Base-by-base conservation (phyloP, 2,113 vertebrate genomes). In the Oryzias celebensis region DNA sequence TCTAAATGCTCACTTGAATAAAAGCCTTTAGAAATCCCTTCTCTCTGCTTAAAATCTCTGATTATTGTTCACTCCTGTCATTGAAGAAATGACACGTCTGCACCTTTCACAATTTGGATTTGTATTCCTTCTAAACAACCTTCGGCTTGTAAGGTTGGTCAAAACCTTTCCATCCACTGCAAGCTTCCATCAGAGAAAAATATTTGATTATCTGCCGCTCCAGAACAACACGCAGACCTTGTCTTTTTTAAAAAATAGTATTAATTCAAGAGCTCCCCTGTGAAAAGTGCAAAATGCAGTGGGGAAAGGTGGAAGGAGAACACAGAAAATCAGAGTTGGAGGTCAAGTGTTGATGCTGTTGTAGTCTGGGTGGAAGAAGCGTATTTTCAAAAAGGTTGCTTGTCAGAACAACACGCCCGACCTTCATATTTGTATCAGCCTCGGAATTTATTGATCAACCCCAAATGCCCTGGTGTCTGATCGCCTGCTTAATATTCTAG, bases 11-110 rank as follows among this genome's bases (percentile, higher is more conserved):
- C 26, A 6, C 26, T 28, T 5, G 26, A 28, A 28, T 28, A 28
- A 28, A 28, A 6, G 5, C 7, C 26, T 54, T 76, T 14, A 53
- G 62, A 73, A 77, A 65, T 62, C 52, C 18, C 47, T 58, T 50
- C 46, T 56, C 58, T 75, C 65, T 75, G 18, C 45, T 62, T 45
- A 17, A 60, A 10, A 44, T 46, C 46, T 68, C 50, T 52, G 48
- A 62, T 65, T 36, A 77, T 70, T 70, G 48, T 42, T 65, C 52
- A 23, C 23, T 43, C 66, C 0, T 57, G 66, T 58, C 80, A 17
- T 54, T 48, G 22, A 55, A 56, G 51, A 65, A 36, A 36, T 58
- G 47, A 75, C 13, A 48, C 8, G 17, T 63, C 49, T 48, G 42
- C 23, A 53, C 8, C 41, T 72, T 71, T 65, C 18, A 65, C 41